Conservation (phyloP, 1,140 invertebrate species). For the Brachionus manjavacas region DNA sequence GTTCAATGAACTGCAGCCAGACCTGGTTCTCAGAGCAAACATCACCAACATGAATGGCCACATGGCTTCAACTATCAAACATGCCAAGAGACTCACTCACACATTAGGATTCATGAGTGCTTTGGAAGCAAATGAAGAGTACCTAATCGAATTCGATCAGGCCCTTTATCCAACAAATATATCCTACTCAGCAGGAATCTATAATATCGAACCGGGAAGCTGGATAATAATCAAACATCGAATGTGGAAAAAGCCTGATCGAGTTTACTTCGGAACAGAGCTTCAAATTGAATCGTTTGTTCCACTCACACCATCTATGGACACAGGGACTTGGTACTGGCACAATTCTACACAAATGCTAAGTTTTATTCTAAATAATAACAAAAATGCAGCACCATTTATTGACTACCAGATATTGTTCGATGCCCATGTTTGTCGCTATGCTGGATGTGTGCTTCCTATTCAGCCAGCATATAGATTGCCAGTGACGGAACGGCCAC, state of each 20-base stretch:
- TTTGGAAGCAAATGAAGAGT: slow-evolving; percentile 17
- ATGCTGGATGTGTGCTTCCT: slow-evolving; percentile 19
- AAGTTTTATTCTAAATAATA: neutral
- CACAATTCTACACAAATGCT: neutral
- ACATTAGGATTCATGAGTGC: neutral
- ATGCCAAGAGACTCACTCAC: slow-evolving; percentile 4
- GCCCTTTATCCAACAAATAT: slow-evolving; percentile 15
- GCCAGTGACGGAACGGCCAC: neutral
- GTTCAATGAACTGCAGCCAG: slow-evolving; percentile 2
- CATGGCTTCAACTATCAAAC: neutral
- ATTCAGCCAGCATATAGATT: neutral
- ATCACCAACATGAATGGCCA: neutral
- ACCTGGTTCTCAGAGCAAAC: neutral
- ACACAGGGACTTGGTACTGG: slow-evolving; percentile 1
- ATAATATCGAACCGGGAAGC: neutral
- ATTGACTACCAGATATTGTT: neutral
- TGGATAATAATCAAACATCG: slow-evolving; percentile 4
- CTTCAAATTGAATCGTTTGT: neutral
- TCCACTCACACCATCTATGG: neutral
- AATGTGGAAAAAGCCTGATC: neutral
- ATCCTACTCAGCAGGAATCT: neutral
- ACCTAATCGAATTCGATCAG: neutral
- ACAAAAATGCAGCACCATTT: neutral
- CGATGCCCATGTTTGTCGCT: slow-evolving; percentile 13
- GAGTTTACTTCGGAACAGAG: neutral